Evolutionary conservation across 1,140 invertebrate genomes (phyloP), one percentile per base, ranked within the genome.

Genomic region (Cydia amplana): DNA sequence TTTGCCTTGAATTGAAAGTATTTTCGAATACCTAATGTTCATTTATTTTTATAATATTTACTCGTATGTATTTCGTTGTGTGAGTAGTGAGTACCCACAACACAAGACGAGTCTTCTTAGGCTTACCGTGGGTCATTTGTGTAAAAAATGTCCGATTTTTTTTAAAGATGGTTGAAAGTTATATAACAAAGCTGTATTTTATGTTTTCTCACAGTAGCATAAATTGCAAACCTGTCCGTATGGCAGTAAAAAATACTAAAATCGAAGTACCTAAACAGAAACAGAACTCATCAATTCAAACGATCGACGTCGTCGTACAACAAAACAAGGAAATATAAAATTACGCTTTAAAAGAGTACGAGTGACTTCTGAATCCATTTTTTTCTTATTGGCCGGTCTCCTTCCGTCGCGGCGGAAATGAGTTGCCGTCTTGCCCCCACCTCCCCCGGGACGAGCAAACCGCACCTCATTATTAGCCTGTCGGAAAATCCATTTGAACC

Each of bases 391-490:
- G 87, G 85, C 82, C 83, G 83, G 77, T 81, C 46, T 14, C 9
- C 83, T 88, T 87, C 88, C 87, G 83, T 77, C 84, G 82, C 83
- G 81, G 82, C 85, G 90, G 90, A 92, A 91, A 91, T 92, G 90
- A 92, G 89, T 87, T 91, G 80, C 70, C 74, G 70, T 77, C 79
- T 75, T 51, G 36, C 43, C 55, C 73, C 74, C 55, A 16, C 75
- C 60, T 60, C 79, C 78, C 72, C 74, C 51, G 72, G 82, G 83
- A 86, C 82, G 84, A 81, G 83, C 82, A 85, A 85, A 84, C 83
- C 85, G 72, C 82, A 84, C 82, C 82, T 90, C 84, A 88, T 90
- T 91, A 91, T 87, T 84, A 87, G 74, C 82, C 81, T 85, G 84
- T 84, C 85, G 78, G 82, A 81, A 86, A 83, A 81, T 83, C 76